Evolutionary conservation across 1,140 invertebrate species (phyloP), one percentile per base, ranked within the genome.

Genomic region (Catajapyx aquilonaris): DNA sequence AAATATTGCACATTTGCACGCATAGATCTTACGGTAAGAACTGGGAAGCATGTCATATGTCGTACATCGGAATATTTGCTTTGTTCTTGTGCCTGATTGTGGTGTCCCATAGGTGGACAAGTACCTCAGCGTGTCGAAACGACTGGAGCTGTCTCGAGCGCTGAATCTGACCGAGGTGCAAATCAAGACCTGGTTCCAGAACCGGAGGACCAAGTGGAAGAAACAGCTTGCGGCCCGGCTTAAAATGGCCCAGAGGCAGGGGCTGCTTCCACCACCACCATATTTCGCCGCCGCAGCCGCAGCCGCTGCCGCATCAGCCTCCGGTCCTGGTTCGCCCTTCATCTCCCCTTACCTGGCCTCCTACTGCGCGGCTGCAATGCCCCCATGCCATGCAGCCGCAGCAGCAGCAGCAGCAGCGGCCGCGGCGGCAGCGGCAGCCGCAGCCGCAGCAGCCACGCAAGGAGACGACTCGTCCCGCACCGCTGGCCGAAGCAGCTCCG

Each of bases 151-250:
- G 1, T 90, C 86, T 0, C 84, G 86, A 53, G 72, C 73, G 0
- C 52, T 95, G 5, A 78, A 73, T 39, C 57, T 95, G 9, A 93
- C 87, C 1, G 90, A 95, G 61, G 87, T 91, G 2, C 88, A 95
- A 63, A 90, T 95, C 38, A 95, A 95, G 55, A 95, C 88, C 0
- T 95, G 88, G 88, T 94, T 90, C 51, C 86, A 94, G 59, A 93
- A 93, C 55, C 64, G 86, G 34, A 63, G 87, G 41, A 94, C 87
- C 1, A 94, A 94, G 51, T 93, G 86, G 86, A 93, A 94, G 56
- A 94, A 94, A 49, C 87, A 94, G 47, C 54, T 91, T 44, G 87
- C 85, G 1, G 84, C 84, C 0, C 58, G 81, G 2, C 56, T 88
- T 34, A 87, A 88, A 56, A 77, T 85, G 48, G 81, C 80, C 0